A percentile compares a stretch with the other conserved stretches of the same genome.
These are phyloP conservation scores for Grallaria varia DNA, from an alignment of 2,113 vertebrate genomes.

Conservation along the genomic window DNA sequence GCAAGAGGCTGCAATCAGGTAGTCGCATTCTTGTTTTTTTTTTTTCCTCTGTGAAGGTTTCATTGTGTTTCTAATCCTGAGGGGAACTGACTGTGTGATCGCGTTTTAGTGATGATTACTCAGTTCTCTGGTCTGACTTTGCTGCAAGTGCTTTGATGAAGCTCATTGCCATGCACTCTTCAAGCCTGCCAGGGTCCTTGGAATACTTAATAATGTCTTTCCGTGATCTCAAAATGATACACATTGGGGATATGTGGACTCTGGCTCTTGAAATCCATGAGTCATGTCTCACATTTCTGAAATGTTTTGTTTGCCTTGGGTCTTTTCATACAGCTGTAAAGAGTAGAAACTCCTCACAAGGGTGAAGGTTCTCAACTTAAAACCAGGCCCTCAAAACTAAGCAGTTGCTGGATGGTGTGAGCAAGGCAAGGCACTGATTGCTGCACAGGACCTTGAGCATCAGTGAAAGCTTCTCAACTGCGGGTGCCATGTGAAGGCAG, in stretches of 20 bases:
- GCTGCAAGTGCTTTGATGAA: not conserved
- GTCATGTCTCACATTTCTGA: not conserved
- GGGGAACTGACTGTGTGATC: not conserved
- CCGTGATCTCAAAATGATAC: not conserved
- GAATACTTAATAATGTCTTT: not conserved
- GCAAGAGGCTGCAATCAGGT: not conserved
- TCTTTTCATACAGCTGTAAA: not conserved
- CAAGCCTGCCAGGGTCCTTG: not conserved
- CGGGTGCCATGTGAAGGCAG: not conserved
- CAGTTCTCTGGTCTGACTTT: not conserved
- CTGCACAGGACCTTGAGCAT: not conserved
- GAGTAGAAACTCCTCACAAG: not conserved
- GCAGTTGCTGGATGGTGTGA: not conserved
- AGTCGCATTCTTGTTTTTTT: not conserved
- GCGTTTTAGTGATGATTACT: slow-evolving; percentile 28
- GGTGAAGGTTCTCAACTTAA: not conserved
- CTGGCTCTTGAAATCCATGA: not conserved
- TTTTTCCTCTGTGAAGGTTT: not conserved
- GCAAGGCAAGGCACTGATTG: not conserved
- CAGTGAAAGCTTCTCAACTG: not conserved
- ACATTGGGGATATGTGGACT: not conserved
- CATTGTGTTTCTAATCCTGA: slow-evolving; percentile 13
- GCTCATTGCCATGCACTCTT: not conserved
- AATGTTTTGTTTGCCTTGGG: not conserved
- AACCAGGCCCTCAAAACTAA: not conserved